phyloP scores from a whole-genome alignment of 1,140 invertebrate genomes.

The Heliconius nattereri region DNA sequence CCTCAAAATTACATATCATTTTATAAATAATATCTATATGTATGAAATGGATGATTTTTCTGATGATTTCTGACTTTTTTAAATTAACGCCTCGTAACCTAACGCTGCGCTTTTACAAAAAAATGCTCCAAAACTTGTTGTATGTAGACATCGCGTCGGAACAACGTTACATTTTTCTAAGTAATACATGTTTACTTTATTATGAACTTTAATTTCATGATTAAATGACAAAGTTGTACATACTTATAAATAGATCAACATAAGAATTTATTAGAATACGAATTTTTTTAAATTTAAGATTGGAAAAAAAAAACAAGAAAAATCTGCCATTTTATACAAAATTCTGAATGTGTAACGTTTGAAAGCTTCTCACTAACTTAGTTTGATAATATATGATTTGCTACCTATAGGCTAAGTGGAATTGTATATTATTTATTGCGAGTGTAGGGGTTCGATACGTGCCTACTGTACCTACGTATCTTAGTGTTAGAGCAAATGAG shows the following conservation, averaged over 20 bases:
- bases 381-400: constrained; percentile 31
- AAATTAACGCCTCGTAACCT: too few relatives aligned
- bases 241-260: too few relatives aligned
- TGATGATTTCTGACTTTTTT: too few relatives aligned
- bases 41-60: not conserved
- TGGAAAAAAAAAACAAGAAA: not conserved
- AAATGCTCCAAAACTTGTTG: too few relatives aligned
- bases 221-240: too few relatives aligned
- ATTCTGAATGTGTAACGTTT: not conserved
- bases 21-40: not conserved
- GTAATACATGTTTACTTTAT: too few relatives aligned
- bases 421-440: constrained; percentile 52
- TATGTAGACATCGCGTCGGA: too few relatives aligned
- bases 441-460: constrained; percentile 39
- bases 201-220: not conserved
- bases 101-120: too few relatives aligned
- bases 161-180: too few relatives aligned
- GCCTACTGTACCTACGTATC: constrained; percentile 30
- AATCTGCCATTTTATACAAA: not conserved
- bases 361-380: constrained; percentile 26
- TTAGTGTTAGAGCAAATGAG: constrained; percentile 47
- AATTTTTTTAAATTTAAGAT: too few relatives aligned
- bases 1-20: constrained; percentile 28
- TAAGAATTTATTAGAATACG: too few relatives aligned
- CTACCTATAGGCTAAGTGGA: constrained; percentile 43